These are phyloP conservation scores for Himalopsyche kuldschensis DNA, from an alignment of 2,888 invertebrate genomes.

Conservation along the genomic window DNA sequence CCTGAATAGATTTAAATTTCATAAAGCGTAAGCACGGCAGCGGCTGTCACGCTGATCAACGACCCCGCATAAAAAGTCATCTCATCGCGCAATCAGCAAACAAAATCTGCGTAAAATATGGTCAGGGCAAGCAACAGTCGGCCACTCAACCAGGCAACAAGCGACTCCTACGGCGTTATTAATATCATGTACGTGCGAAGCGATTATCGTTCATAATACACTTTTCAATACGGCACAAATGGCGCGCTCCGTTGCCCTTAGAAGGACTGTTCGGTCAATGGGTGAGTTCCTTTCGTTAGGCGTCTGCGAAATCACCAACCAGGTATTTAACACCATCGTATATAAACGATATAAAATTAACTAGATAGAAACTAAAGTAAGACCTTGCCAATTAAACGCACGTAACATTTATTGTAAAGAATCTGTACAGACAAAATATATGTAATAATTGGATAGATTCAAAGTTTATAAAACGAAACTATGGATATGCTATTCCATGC, in stretches of 20 bases:
- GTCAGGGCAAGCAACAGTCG: background rate
- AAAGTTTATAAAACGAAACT: no score
- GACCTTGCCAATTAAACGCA: no score
- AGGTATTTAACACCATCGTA: no score
- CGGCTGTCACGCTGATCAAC: background rate
- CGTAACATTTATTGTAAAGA: no score
- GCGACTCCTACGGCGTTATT: background rate
- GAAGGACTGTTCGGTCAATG: background rate
- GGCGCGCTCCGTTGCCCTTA: background rate
- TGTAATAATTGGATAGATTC: no score
- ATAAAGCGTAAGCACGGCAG: background rate
- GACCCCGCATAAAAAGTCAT: background rate
- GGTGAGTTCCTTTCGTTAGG: background rate
- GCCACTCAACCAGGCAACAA: background rate
- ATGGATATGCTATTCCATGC: no score
- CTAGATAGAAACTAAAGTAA: no score
- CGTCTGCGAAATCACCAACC: background rate
- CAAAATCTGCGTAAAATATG: background rate
- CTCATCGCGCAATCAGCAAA: background rate
- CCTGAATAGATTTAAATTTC: background rate
- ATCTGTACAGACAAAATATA: no score
- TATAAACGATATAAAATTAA: no score
- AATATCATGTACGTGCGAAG: background rate
- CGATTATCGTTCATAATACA: background rate
- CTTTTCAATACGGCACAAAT: background rate